Evolutionary conservation across 2,888 invertebrate species (phyloP), one percentile per base, ranked within the genome.

Genomic region (Neoitamus cyanurus): DNA sequence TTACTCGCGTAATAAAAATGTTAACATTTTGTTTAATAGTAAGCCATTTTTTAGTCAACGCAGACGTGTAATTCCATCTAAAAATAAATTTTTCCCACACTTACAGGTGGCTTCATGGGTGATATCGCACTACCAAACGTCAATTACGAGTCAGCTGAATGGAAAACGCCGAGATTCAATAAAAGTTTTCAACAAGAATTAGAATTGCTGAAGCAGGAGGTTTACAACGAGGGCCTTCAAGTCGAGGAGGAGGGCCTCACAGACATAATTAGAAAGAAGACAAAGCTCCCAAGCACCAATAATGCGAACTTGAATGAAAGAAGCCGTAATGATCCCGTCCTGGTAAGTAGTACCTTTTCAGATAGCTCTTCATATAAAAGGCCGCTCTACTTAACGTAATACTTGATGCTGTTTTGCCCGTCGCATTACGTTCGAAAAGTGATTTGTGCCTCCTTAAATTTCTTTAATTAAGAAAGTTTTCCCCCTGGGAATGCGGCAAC

Each of bases 241-340:
- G 95, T 96, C 4, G 96, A 96, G 92, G 96, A 96, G 89, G 96
- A 96, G 90, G 96, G 96, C 3, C 92, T 96, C 5, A 94, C 95
- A 15, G 96, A 96, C 92, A 93, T 94, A 85, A 91, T 95, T 85
- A 92, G 95, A 86, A 94, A 94, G 89, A 94, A 95, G 90, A 94
- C 94, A 0, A 95, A 95, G 88, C 93, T 94, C 86, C 93, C 94
- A n/a, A 88, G 91, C 78, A 87, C 92, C 84, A 90, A 90, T n/a
- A 92, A 91, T 87, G 92, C 92, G 42, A 92, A 92, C 87, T 92
- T 90, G 28, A 92, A 92, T 87, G 88, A 88, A 84, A 87, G 87
- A 80, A 87, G 86, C 86, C 87, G 86, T 85, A 88, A 88, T 86
- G 88, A 88, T 88, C 88, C 89, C 83, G 87, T 87, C 86, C 84